These are phyloP conservation scores for Drosophila sturtevanti DNA, from an alignment of 1,140 invertebrate species.

Conservation along the genomic window DNA sequence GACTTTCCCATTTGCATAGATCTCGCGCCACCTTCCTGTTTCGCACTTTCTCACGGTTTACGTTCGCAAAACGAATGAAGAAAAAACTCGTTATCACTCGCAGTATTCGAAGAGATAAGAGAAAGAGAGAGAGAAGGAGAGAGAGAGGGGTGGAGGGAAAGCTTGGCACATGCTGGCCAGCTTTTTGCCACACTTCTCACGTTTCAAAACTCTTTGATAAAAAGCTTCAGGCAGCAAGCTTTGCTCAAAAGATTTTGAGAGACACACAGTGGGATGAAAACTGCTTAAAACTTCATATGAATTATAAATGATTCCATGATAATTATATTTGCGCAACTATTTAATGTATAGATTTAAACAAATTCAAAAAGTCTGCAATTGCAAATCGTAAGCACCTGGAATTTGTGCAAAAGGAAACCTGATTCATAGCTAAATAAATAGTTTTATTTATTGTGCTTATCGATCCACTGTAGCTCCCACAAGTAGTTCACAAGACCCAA, in stretches of 20 bases:
- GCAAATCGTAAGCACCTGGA: not conserved
- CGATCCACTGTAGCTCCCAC: not conserved
- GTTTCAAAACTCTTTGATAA: constrained; percentile 42
- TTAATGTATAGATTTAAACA: not conserved
- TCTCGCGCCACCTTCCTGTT: constrained; percentile 55
- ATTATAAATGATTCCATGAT: too few species aligned
- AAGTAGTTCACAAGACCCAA: not conserved
- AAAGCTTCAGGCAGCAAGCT: constrained; percentile 51
- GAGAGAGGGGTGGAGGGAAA: not conserved
- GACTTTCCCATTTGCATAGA: constrained; percentile 74
- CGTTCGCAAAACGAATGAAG: constrained; percentile 25
- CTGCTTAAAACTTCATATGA: not conserved
- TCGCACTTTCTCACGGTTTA: constrained; percentile 70
- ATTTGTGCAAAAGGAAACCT: too few species aligned
- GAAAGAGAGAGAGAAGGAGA: constrained; percentile 22
- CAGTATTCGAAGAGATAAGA: constrained; percentile 3
- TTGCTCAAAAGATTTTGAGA: constrained; percentile 32
- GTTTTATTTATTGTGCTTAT: not conserved
- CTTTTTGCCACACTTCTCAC: constrained; percentile 48
- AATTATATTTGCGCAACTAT: too few species aligned
- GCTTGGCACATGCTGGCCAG: constrained; percentile 16
- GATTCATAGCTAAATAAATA: not conserved
- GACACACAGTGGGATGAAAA: constrained; percentile 26
- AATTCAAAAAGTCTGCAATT: not conserved
- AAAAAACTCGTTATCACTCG: constrained; percentile 69